Evolutionary conservation across 2,113 vertebrate genomes (phyloP), one percentile per base, ranked within the genome.

Genomic region (Malurus melanocephalus): DNA sequence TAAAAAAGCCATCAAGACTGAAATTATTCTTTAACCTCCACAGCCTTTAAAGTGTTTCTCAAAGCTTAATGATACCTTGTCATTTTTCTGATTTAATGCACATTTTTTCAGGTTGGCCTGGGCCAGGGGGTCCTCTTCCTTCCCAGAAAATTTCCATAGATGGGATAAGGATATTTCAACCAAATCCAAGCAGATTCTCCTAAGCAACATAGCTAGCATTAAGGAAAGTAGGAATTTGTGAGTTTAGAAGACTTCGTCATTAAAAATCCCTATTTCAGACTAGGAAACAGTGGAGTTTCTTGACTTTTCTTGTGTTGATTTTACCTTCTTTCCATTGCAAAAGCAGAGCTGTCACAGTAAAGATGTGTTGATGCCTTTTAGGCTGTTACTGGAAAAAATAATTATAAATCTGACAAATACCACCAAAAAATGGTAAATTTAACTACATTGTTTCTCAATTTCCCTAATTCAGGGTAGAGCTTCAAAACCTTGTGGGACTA

Each of bases 21-120:
- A 86, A 79, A 67, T 66, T 85, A 57, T 55, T 57, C 88, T 78
- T 84, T 88, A 90, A 88, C 83, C 73, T 89, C 51, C 26, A 16
- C 8, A 87, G 64, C 60, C 59, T 72, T 82, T 35, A 15, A 77
- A 72, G 40, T 64, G 88, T 82, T 77, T 74, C 81, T 59, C 51
- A 56, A 69, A 82, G 22, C 28, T 33, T 79, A 48, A 77, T 32
- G 74, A 51, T 46, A 48, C 13, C 19, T 62, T 19, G 2, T 13
- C n/a, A 13, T 45, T 65, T 65, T 56, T 53, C 42, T 74, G 71
- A 77, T 69, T 87, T 85, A 82, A 82, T 46, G 60, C 55, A 68
- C 28, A 7, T 72, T 75, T 0, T 1, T 61, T 85, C 75, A 43
- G 45, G 43, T 27, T 74, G 60, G 13, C n/a, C 52, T 42, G 48